These are phyloP conservation scores for Pyrrhosoma nymphula DNA, from an alignment of 2,888 invertebrate species.

Conservation along the genomic window DNA sequence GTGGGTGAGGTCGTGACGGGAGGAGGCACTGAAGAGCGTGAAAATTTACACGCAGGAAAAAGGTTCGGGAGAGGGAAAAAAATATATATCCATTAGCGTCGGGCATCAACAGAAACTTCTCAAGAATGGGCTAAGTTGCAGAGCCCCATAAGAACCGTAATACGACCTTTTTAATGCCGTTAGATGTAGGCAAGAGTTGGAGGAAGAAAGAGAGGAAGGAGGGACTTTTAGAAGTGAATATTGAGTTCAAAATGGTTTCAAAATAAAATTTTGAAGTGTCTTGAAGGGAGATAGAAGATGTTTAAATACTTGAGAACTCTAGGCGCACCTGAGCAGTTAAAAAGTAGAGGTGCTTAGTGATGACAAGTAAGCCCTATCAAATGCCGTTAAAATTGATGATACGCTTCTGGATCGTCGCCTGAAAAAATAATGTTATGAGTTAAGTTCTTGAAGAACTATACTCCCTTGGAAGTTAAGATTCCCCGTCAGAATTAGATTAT, in stretches of 20 bases:
- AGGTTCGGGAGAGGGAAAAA: conserved; percentile 4
- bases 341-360: not conserved
- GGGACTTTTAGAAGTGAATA: conserved; percentile 11
- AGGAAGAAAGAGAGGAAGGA: conserved; percentile 5
- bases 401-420: not conserved
- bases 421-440: no score
- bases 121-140: conserved; percentile 47
- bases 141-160: conserved; percentile 35
- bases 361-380: not conserved
- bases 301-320: not conserved
- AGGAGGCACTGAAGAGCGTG: not conserved
- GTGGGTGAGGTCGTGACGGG: not conserved
- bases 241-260: not conserved
- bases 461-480: not conserved
- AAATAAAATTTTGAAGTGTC: conserved; percentile 6
- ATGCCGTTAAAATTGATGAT: not conserved
- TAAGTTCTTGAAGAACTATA: not conserved
- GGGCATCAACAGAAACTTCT: conserved; percentile 43
- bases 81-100: conserved; percentile 50
- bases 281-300: not conserved
- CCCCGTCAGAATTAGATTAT: not conserved
- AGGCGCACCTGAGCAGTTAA: not conserved
- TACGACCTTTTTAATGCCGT: conserved; percentile 44
- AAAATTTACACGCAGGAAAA: conserved; percentile 57
- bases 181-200: not conserved